These are phyloP conservation scores for Neomonachus schauinslandi DNA, from an alignment of 2,113 vertebrate genomes.

Conservation along the genomic window DNA sequence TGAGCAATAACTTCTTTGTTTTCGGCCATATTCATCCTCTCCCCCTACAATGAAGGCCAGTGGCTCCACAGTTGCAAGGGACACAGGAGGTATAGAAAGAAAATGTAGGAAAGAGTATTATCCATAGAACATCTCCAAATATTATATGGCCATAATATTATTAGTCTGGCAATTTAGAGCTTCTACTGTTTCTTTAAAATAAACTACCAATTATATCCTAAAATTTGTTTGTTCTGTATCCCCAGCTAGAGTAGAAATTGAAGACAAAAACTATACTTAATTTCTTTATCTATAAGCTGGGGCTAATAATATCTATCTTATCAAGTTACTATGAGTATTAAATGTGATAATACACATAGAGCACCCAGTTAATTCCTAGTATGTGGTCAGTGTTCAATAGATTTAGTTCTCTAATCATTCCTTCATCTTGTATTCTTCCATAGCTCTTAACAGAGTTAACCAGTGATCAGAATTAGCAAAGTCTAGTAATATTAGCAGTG, in stretches of 20 bases:
- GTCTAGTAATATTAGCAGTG: background rate
- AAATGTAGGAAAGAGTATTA: background rate
- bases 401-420: background rate
- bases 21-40: background rate
- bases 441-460: background rate
- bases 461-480: background rate
- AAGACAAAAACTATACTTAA: background rate
- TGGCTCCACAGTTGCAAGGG: background rate
- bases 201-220: background rate
- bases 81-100: background rate
- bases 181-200: background rate
- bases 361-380: background rate
- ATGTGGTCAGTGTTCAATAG: background rate
- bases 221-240: background rate
- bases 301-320: background rate
- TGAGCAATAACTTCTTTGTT: background rate
- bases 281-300: background rate
- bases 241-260: background rate
- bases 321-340: background rate
- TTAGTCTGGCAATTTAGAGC: background rate
- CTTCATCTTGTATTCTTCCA: background rate
- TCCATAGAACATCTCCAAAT: background rate
- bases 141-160: background rate
- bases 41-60: background rate
- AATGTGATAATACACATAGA: background rate